A percentile compares a stretch with the other conserved stretches of the same genome.
These are phyloP conservation scores for Mesaphorura yosii DNA, from an alignment of 1,140 invertebrate species.

Conservation along the genomic window DNA sequence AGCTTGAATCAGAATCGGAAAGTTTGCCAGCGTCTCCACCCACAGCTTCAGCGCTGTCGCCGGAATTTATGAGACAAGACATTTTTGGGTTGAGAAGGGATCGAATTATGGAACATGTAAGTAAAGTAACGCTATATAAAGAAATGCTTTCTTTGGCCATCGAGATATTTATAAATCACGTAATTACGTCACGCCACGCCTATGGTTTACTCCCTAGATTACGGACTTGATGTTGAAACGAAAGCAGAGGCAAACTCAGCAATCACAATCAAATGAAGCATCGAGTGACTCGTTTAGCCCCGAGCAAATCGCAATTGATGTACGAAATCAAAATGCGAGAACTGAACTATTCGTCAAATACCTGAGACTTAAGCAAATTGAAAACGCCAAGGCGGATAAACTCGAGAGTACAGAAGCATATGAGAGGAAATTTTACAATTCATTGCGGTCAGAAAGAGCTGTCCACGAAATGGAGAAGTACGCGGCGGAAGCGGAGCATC, in stretches of 20 bases:
- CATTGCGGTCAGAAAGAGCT: no score
- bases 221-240: no score
- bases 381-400: slow-evolving; percentile 6
- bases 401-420: background rate
- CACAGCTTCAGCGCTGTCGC: slow-evolving; percentile 38
- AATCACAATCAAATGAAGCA: no score
- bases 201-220: no score
- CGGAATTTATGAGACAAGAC: slow-evolving; percentile 53
- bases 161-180: no score
- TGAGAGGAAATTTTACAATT: slow-evolving; percentile 1
- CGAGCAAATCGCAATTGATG: background rate
- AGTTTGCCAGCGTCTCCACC: slow-evolving; percentile 27
- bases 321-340: background rate
- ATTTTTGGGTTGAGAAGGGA: slow-evolving; percentile 55
- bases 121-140: no score
- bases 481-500: background rate
- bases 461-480: slow-evolving; percentile 1
- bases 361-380: slow-evolving; percentile 11
- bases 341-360: slow-evolving; percentile 17
- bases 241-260: no score
- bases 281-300: no score
- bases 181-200: no score
- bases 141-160: no score
- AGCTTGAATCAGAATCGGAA: slow-evolving; percentile 18
- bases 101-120: slow-evolving; percentile 42